Evolutionary conservation across 2,888 invertebrate genomes (phyloP), one percentile per base, ranked within the genome.

Genomic region (Pasiphila rectangulata): DNA sequence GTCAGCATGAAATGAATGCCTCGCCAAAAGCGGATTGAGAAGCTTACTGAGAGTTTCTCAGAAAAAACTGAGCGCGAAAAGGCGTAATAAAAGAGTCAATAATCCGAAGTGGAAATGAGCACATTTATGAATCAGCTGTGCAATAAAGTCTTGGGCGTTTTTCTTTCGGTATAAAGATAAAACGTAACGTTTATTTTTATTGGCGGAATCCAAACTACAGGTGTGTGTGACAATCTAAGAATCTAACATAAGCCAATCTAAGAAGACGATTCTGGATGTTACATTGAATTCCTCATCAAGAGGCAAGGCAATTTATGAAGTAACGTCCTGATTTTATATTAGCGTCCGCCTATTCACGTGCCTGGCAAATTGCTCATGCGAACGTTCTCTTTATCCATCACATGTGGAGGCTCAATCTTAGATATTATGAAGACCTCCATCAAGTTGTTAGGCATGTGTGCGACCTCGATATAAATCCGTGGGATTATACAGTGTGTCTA

Each of bases 401-500:
- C 40, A 45, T 52, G 45, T 43, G 49, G 29, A 45, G 38, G 40
- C 39, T 36, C 38, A 43, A 48, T 54, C 47, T 47, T n/a, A 46
- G 44, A 39, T 32, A 45, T 4, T 5, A n/a, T 35, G 39, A 16
- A 46, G 47, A 54, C 54, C 54, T 59, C 50, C 50, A 30, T 20
- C 13, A 29, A 13, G 45, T 38, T 39, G 38, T 52, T 51, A 53
- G 55, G 55, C 51, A 57, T 56, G 39, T 63, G 58, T 51, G 57
- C 59, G 75, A 61, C 79, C 79, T 73, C 77, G 72, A 74, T 75
- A 72, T 54, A 62, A 72, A 67, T 75, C 72, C 78, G 79, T 80
- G 79, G 78, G 79, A 80, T n/a, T n/a, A n/a, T n/a, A n/a, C n/a
- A n/a, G n/a, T n/a, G n/a, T n/a, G n/a, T n/a, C n/a, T n/a, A n/a